Conservation (phyloP, 2,888 invertebrate species). For the Drosophila lacicola region DNA sequence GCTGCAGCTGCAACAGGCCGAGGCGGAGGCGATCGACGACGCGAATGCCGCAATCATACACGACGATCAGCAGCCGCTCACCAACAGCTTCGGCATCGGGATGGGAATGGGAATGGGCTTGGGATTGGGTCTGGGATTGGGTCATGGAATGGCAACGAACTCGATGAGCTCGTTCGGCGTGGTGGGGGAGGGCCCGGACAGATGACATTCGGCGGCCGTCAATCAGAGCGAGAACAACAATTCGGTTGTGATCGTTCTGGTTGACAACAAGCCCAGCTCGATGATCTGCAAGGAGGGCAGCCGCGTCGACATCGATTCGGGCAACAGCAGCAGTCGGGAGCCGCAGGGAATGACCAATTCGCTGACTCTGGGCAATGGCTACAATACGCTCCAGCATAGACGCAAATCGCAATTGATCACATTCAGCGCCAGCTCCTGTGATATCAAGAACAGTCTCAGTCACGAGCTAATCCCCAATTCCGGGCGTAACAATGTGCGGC, state of each 20-base stretch:
- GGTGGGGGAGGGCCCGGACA: slow-evolving; percentile 74
- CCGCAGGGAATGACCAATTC: slow-evolving; percentile 13
- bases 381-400: slow-evolving; percentile 80
- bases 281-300: slow-evolving; percentile 84
- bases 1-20: slow-evolving; percentile 72
- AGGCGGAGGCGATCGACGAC: slow-evolving; percentile 83
- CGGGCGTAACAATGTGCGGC: slow-evolving; percentile 68
- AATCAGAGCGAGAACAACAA: slow-evolving; percentile 84
- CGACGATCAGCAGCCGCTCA: slow-evolving; percentile 84
- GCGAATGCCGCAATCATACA: slow-evolving; percentile 83
- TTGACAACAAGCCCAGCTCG: slow-evolving; percentile 84
- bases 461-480: slow-evolving; percentile 82
- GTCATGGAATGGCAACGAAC: slow-evolving; percentile 41
- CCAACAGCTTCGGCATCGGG: slow-evolving; percentile 74
- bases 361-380: slow-evolving; percentile 68
- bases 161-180: slow-evolving; percentile 80
- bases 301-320: slow-evolving; percentile 64
- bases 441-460: slow-evolving; percentile 84
- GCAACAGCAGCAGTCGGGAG: slow-evolving; percentile 32
- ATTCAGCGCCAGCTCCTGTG: slow-evolving; percentile 84
- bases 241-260: slow-evolving; percentile 84
- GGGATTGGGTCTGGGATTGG: slow-evolving; percentile 27
- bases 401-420: slow-evolving; percentile 84
- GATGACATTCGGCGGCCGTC: slow-evolving; percentile 84
- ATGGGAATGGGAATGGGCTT: slow-evolving; percentile 33